Conservation (phyloP, 2,113 vertebrate species). For the Aldabrachelys gigantea region DNA sequence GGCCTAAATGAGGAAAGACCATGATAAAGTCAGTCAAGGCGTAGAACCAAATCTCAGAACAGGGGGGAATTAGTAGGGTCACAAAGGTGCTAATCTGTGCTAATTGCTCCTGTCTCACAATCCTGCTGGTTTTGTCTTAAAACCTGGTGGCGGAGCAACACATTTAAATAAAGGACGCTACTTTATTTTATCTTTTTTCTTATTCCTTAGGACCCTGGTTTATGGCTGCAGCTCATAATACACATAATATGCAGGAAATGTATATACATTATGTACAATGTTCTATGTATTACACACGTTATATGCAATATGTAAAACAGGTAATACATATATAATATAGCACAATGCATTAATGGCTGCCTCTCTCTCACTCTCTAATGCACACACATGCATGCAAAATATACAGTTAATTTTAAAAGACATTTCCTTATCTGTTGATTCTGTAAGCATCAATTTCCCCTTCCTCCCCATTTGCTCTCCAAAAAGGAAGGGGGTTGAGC, state of each 20-base stretch:
- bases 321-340: background rate
- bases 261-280: background rate
- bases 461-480: background rate
- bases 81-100: background rate
- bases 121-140: background rate
- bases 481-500: background rate
- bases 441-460: constrained; percentile 13
- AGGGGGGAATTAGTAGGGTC: background rate
- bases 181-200: background rate
- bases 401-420: constrained; percentile 5
- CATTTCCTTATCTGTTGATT: background rate
- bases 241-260: background rate
- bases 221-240: background rate
- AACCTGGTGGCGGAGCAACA: background rate
- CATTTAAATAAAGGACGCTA: background rate
- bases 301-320: constrained; percentile 49
- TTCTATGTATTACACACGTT: constrained; percentile 22
- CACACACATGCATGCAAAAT: constrained; percentile 3
- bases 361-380: constrained; percentile 17
- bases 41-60: background rate
- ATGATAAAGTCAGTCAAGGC: constrained; percentile 49
- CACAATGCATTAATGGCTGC: constrained; percentile 23
- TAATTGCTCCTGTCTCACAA: background rate
- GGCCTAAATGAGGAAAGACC: background rate
- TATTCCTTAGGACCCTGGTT: background rate